A percentile compares a stretch with the other conserved stretches of the same genome.
phyloP scores from a whole-genome alignment of 1,140 invertebrate species.

The Drosophila funebris region DNA sequence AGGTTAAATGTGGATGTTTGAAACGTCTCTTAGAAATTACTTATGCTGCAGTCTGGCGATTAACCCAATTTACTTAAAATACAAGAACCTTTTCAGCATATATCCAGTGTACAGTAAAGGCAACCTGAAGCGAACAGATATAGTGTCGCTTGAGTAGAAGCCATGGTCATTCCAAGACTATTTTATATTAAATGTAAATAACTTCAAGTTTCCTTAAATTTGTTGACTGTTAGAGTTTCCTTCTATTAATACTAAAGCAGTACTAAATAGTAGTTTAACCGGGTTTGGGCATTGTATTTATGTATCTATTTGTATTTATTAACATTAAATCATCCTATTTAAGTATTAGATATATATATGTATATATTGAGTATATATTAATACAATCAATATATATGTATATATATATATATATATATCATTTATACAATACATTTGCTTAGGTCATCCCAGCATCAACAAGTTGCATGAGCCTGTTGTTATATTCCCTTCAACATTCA shows the following conservation, averaged over 20 bases:
- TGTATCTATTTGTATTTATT: too few species aligned
- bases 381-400: neutral
- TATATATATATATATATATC: neutral
- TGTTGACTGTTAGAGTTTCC: neutral
- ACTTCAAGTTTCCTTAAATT: too few species aligned
- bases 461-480: conserved; percentile 61
- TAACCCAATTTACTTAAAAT: conserved; percentile 25
- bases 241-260: neutral
- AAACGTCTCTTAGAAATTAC: conserved; percentile 10
- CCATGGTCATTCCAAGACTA: too few species aligned
- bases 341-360: too few species aligned
- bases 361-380: neutral
- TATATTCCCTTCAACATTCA: conserved; percentile 17
- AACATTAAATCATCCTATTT: neutral
- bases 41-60: conserved; percentile 18
- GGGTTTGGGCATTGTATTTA: too few species aligned
- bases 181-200: too few species aligned
- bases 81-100: neutral
- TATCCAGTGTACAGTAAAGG: neutral
- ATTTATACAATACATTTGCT: conserved; percentile 50
- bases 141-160: too few species aligned
- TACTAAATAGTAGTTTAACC: neutral
- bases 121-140: neutral
- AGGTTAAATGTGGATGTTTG: neutral
- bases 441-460: conserved; percentile 33